Evolutionary conservation across 1,140 invertebrate genomes (phyloP).

Genomic region (Grapholita molesta): DNA sequence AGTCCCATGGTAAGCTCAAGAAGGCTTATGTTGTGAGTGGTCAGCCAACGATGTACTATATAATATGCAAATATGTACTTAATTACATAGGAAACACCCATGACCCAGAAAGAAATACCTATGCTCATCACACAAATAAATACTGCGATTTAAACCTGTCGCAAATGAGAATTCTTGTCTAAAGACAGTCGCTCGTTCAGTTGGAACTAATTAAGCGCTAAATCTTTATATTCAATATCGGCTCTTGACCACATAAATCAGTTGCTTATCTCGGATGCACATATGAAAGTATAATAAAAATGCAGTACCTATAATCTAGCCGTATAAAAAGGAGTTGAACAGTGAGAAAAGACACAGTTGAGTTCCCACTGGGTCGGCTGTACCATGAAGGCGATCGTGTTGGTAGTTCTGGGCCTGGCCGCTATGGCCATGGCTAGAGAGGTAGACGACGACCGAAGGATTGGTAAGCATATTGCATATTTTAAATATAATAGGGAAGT

Average conservation of each 20-base stretch:
- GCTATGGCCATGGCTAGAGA: conserved; percentile 45
- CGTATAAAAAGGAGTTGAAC: conserved; percentile 42
- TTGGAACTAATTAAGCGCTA: too few relatives aligned
- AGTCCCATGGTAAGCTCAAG: too few relatives aligned
- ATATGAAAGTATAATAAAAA: too few relatives aligned
- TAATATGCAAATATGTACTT: too few relatives aligned
- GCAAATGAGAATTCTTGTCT: too few relatives aligned
- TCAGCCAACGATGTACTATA: too few relatives aligned
- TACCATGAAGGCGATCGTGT: conserved; percentile 49
- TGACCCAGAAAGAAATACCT: too few relatives aligned
- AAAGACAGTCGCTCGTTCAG: too few relatives aligned
- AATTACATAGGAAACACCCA: too few relatives aligned
- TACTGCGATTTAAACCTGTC: too few relatives aligned
- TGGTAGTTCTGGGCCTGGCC: conserved; percentile 47
- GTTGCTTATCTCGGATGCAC: background rate
- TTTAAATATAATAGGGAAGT: background rate
- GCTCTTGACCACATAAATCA: background rate
- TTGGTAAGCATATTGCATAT: conserved; percentile 32
- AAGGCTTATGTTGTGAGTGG: too few relatives aligned
- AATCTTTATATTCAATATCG: background rate
- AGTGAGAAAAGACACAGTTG: conserved; percentile 38
- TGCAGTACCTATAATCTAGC: background rate
- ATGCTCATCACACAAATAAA: too few relatives aligned
- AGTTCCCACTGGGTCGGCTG: conserved; percentile 33
- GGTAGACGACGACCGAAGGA: conserved; percentile 17